Conservation (phyloP, 1,140 invertebrate genomes). For the Pseudomyrmex cubaensis region DNA sequence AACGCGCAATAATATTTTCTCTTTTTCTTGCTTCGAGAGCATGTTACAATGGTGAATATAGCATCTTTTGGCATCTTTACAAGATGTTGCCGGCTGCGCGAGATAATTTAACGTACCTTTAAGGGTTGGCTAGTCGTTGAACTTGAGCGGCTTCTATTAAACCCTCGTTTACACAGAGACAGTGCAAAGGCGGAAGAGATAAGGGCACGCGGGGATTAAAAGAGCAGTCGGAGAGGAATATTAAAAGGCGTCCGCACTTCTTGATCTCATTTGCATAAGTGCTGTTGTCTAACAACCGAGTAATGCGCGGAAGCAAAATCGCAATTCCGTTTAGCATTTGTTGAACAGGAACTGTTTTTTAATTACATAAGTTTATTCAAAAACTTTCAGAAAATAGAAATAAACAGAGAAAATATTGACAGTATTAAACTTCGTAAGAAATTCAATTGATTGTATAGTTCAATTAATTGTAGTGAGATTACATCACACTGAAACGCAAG, state of each 20-base stretch:
- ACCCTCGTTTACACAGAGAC: conserved; percentile 55
- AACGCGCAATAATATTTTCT: not conserved
- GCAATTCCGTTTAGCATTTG: not conserved
- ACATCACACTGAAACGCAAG: too few relatives aligned
- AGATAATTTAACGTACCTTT: conserved; percentile 72
- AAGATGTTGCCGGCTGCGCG: conserved; percentile 40
- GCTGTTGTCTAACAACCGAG: conserved; percentile 60
- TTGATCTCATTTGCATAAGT: conserved; percentile 75
- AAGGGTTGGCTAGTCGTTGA: conserved; percentile 62
- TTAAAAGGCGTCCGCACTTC: conserved; percentile 60
- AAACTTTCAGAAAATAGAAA: too few relatives aligned
- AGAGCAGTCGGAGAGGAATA: conserved; percentile 36
- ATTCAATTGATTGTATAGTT: too few relatives aligned
- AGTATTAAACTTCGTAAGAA: too few relatives aligned
- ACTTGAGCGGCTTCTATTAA: conserved; percentile 70
- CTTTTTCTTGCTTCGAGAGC: too few relatives aligned
- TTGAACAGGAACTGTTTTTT: not conserved
- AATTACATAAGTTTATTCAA: not conserved
- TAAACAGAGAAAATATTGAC: not conserved
- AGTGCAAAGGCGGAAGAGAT: not conserved
- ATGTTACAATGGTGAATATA: too few relatives aligned
- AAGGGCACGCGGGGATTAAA: conserved; percentile 20
- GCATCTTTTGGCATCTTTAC: conserved; percentile 1
- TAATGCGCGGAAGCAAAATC: conserved; percentile 13
- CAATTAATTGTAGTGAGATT: too few relatives aligned